These are phyloP conservation scores for Heterodera schachtii DNA, from an alignment of 1,140 invertebrate genomes.

Conservation along the genomic window DNA sequence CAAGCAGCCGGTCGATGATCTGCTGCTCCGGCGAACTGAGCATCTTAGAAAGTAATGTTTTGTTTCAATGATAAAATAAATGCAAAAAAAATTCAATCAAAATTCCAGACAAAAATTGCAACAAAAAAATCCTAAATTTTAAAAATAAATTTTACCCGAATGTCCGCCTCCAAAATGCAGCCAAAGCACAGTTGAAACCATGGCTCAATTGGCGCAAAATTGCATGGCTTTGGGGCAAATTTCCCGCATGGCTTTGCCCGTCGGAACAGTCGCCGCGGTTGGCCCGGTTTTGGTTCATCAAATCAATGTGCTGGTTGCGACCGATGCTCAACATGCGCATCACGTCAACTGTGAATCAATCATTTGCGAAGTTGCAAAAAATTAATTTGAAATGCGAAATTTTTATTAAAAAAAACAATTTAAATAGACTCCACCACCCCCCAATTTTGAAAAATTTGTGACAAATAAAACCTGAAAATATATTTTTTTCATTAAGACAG, in stretches of 20 bases:
- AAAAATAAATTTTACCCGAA: conserved; percentile 73
- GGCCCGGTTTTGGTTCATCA: conserved; percentile 84
- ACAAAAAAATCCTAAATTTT: not conserved
- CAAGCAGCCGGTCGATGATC: conserved; percentile 83
- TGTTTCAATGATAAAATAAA: conserved; percentile 22
- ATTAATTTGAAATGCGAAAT: too few relatives aligned
- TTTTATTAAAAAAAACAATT: too few relatives aligned
- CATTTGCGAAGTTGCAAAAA: not conserved
- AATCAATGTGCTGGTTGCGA: conserved; percentile 90
- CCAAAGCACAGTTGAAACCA: conserved; percentile 75
- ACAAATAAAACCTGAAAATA: too few relatives aligned
- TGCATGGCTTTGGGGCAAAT: conserved; percentile 79
- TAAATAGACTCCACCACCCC: too few relatives aligned
- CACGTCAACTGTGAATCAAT: conserved; percentile 17
- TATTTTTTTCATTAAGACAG: too few relatives aligned
- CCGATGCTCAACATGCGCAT: conserved; percentile 83
- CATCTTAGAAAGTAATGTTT: conserved; percentile 66
- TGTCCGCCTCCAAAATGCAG: conserved; percentile 85
- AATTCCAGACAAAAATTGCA: conserved; percentile 16
- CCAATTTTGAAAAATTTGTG: too few relatives aligned
- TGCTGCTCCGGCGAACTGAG: conserved; percentile 73
- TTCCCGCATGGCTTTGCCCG: conserved; percentile 71
- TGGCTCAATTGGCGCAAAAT: conserved; percentile 69
- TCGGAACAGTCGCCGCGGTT: conserved; percentile 66
- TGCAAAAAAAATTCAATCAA: conserved; percentile 20